phyloP scores from a whole-genome alignment of 2,113 vertebrate species.

The Equus quagga region DNA sequence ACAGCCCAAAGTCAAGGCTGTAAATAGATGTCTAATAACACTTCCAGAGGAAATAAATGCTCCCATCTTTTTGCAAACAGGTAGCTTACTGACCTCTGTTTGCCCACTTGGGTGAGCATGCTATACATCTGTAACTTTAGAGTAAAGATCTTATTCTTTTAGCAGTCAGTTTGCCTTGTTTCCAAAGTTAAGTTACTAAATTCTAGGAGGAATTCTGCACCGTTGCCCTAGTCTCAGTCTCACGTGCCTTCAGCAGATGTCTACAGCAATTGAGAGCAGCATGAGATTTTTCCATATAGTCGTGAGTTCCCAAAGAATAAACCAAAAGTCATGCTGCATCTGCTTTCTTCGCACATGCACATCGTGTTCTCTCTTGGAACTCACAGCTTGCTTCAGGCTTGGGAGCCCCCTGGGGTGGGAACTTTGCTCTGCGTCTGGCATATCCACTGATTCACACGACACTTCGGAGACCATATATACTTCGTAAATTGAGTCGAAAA shows the following conservation, averaged over 20 bases:
- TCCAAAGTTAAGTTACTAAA: not conserved
- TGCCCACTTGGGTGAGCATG: not conserved
- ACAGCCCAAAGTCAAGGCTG: not conserved
- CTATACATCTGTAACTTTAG: not conserved
- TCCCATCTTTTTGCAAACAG: not conserved
- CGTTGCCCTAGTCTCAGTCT: not conserved
- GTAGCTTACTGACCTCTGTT: not conserved
- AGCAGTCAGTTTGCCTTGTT: not conserved
- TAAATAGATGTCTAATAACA: not conserved
- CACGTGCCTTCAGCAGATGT: conserved; percentile 75
- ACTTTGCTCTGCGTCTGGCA: conserved; percentile 15
- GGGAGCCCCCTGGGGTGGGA: conserved; percentile 48
- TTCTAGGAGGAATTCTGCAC: conserved; percentile 10
- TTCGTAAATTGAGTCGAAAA: conserved; percentile 38
- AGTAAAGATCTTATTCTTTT: not conserved
- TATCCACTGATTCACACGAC: conserved; percentile 13
- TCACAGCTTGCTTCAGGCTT: conserved; percentile 55
- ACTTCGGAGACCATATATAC: not conserved
- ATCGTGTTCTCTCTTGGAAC: conserved; percentile 66
- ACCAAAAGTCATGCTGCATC: conserved; percentile 48
- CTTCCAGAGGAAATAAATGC: not conserved
- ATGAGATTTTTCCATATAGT: conserved; percentile 62
- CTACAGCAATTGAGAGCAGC: conserved; percentile 59
- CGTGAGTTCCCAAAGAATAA: conserved; percentile 61
- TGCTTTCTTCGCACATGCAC: conserved; percentile 55